Percentiles rank a stretch among this genome's conserved stretches.
These are phyloP conservation scores for Mesoligia furuncula DNA, from an alignment of 2,888 invertebrate species.

Conservation along the genomic window DNA sequence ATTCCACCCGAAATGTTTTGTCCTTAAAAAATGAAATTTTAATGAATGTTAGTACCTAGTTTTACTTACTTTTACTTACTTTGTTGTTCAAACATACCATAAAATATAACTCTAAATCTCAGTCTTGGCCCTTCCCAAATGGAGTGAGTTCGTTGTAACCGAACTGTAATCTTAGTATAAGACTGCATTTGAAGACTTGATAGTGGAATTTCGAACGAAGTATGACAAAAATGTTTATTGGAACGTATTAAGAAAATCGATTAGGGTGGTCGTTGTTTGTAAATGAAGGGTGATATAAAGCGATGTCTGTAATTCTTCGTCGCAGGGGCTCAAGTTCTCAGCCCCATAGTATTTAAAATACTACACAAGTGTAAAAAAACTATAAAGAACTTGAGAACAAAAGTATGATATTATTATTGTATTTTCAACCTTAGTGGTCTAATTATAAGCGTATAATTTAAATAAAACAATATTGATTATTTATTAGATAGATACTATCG, in stretches of 20 bases:
- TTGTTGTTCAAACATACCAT: conserved; percentile 4
- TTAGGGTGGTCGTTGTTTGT: neutral
- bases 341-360: conserved; percentile 43
- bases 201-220: conserved; percentile 47
- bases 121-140: conserved; percentile 22
- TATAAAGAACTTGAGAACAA: conserved; percentile 33
- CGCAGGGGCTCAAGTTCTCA: conserved; percentile 6
- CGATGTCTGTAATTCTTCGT: neutral
- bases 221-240: conserved; percentile 45
- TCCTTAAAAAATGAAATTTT: neutral
- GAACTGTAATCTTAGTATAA: conserved; percentile 33
- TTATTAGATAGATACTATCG: conserved; percentile 59
- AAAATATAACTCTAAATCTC: neutral
- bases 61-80: neutral
- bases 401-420: conserved; percentile 37
- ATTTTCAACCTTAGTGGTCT: conserved; percentile 42
- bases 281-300: neutral
- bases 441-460: conserved; percentile 50
- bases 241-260: conserved; percentile 15
- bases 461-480: conserved; percentile 42
- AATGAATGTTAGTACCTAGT: conserved; percentile 4
- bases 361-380: conserved; percentile 11
- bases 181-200: conserved; percentile 54
- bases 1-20: neutral
- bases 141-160: conserved; percentile 15